Evolutionary conservation across 2,113 vertebrate genomes (phyloP).

Genomic region (Pollachius pollachius): DNA sequence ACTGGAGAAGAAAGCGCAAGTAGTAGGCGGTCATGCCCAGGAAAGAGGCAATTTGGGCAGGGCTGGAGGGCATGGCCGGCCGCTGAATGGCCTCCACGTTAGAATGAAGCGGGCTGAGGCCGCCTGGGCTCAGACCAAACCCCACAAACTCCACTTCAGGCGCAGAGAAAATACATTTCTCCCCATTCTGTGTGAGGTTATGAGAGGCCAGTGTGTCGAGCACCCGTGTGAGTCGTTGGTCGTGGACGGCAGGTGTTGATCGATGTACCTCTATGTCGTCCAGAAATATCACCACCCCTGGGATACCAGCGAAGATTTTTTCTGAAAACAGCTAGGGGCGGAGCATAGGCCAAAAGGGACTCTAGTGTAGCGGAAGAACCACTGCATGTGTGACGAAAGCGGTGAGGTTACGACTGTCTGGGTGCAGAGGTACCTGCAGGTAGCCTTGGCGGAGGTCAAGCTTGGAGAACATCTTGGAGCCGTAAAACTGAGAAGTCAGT

Average conservation of each 20-base stretch:
- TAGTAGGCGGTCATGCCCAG: background rate
- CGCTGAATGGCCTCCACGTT: constrained; percentile 9
- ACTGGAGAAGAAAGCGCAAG: background rate
- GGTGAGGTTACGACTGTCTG: too few relatives aligned
- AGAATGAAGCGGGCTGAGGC: constrained; percentile 7
- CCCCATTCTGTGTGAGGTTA: background rate
- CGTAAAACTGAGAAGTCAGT: too few relatives aligned
- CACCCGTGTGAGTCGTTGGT: background rate
- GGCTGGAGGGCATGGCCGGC: background rate
- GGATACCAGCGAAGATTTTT: background rate
- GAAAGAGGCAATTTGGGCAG: constrained; percentile 22
- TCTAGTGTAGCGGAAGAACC: too few relatives aligned
- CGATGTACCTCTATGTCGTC: constrained; percentile 17
- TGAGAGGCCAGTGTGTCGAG: background rate
- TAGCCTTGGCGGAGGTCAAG: too few relatives aligned
- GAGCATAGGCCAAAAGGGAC: background rate
- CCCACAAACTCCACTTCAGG: constrained; percentile 3
- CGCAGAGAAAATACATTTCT: background rate
- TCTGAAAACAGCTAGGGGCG: background rate
- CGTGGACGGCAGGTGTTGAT: background rate
- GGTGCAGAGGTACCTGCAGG: too few relatives aligned
- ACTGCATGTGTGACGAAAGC: too few relatives aligned
- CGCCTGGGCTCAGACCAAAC: background rate
- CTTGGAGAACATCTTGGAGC: too few relatives aligned
- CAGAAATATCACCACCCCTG: constrained; percentile 2